Percentiles rank a stretch among this genome's conserved stretches.
Evolutionary conservation across 2,113 vertebrate genomes (phyloP).

Genomic region (Gobiocypris rarus): DNA sequence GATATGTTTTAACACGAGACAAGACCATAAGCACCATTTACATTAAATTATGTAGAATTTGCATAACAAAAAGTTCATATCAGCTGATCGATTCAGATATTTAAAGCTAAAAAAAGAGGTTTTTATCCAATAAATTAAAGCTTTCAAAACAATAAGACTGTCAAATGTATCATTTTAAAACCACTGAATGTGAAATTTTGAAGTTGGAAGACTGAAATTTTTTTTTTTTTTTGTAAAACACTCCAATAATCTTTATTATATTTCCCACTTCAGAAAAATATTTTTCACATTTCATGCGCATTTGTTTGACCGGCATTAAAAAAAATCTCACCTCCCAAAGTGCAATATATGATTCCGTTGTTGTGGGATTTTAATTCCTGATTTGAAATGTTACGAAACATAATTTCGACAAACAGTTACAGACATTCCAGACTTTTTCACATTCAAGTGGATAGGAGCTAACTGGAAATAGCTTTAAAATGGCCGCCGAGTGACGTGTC

Average conservation of each 20-base stretch:
- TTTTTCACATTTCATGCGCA: background rate
- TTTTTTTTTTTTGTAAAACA: too few relatives aligned
- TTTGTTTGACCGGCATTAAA: too few relatives aligned
- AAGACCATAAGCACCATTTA: background rate
- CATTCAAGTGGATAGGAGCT: too few relatives aligned
- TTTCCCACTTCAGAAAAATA: too few relatives aligned
- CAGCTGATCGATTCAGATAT: background rate
- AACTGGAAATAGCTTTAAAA: background rate
- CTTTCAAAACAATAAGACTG: background rate
- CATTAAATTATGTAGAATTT: background rate
- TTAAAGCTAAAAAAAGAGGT: background rate
- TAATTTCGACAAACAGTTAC: background rate
- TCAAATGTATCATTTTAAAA: background rate
- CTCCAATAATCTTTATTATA: background rate
- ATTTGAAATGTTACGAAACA: background rate
- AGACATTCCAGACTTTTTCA: background rate
- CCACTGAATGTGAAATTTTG: background rate
- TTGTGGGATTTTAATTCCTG: background rate
- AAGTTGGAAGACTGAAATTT: too few relatives aligned
- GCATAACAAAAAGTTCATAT: background rate
- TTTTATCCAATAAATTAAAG: background rate
- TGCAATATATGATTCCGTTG: background rate
- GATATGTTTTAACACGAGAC: background rate
- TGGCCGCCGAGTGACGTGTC: background rate
- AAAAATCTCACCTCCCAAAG: background rate